Evolutionary conservation across 2,888 invertebrate species (phyloP).

Genomic region (Julus scanicus): DNA sequence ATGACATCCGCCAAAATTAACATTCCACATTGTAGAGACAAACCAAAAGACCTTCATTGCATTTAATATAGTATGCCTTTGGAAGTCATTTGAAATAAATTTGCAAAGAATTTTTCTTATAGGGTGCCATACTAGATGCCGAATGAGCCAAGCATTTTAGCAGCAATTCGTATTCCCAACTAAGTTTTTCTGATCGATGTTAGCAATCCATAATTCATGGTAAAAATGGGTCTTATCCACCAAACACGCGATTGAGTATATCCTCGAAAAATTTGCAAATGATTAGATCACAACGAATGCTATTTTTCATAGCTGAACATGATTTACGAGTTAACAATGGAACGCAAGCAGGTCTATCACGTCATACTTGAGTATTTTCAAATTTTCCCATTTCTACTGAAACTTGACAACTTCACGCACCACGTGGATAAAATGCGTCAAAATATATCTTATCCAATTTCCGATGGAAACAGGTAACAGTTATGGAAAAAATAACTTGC

Average conservation of each 20-base stretch:
- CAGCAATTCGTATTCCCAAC: neutral
- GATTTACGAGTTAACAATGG: conserved; percentile 22
- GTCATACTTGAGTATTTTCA: neutral
- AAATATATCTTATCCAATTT: conserved; percentile 5
- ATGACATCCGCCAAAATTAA: neutral
- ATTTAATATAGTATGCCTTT: neutral
- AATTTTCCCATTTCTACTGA: neutral
- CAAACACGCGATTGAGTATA: neutral
- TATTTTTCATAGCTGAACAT: conserved; percentile 27
- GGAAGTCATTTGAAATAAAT: neutral
- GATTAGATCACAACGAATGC: conserved; percentile 8
- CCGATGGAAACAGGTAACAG: neutral
- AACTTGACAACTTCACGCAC: neutral
- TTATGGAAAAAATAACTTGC: neutral
- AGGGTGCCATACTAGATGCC: neutral
- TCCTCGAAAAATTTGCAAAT: conserved; percentile 15
- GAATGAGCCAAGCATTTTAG: neutral
- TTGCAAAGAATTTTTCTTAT: neutral
- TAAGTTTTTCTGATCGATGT: neutral
- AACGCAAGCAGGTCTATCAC: neutral
- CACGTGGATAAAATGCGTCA: conserved; percentile 9
- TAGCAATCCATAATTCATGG: conserved; percentile 14
- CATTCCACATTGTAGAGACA: neutral
- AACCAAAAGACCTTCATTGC: neutral
- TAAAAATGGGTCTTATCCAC: neutral